phyloP scores from a whole-genome alignment of 2,888 invertebrate genomes.

The Stenurella melanura region DNA sequence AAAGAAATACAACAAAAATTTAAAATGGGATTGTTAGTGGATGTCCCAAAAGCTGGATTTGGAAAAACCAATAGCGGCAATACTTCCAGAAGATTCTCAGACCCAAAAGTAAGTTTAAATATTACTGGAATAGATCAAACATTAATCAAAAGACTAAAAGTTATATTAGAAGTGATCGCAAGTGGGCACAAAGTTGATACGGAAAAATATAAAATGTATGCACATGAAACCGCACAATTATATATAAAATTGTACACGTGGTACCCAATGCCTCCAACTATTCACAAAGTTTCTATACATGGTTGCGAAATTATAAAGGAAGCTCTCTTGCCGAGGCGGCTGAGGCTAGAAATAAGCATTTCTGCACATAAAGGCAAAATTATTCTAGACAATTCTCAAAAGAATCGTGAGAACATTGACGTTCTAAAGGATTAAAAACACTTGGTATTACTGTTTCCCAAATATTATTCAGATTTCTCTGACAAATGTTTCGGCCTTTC shows the following conservation, averaged over 20 bases:
- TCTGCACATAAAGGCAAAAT: neutral
- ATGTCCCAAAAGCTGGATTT: too few relatives aligned
- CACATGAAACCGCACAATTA: neutral
- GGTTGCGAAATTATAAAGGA: neutral
- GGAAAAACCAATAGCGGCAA: too few relatives aligned
- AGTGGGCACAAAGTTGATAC: slow-evolving; percentile 8
- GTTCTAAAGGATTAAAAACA: too few relatives aligned
- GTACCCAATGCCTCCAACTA: neutral
- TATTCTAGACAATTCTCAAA: neutral
- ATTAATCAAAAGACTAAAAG: neutral
- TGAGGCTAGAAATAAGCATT: neutral
- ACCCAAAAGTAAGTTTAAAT: neutral
- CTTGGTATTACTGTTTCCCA: too few relatives aligned
- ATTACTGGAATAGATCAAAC: slow-evolving; percentile 7
- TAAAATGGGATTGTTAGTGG: too few relatives aligned
- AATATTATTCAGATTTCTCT: too few relatives aligned
- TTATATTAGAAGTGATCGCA: slow-evolving; percentile 13
- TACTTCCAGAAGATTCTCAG: too few relatives aligned
- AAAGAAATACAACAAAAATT: too few relatives aligned
- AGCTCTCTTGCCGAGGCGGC: neutral
- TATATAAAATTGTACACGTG: too few relatives aligned
- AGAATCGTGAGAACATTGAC: neutral
- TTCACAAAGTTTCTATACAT: slow-evolving; percentile 1
- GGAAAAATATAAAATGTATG: slow-evolving; percentile 5
- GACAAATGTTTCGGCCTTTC: too few relatives aligned